Base-by-base conservation (phyloP, 2,888 invertebrate species). In the Willowsia nigromaculata region DNA sequence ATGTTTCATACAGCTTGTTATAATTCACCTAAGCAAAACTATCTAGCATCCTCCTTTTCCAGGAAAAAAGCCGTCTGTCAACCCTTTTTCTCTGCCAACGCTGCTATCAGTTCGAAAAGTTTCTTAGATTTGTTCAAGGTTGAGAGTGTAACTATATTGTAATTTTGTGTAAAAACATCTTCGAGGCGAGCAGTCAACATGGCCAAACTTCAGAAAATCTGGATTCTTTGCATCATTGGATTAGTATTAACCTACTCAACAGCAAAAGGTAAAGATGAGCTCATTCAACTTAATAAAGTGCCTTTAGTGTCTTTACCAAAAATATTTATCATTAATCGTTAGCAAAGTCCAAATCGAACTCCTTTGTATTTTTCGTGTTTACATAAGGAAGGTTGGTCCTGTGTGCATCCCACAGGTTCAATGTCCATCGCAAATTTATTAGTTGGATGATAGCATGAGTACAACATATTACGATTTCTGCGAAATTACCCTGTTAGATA, bases 211-310 rank as follows among this genome's bases (percentile, higher is more conserved):
- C 87, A 87, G 88, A 90, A 88, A 76, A 47, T 88, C 22, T 90
- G 90, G 90, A 90, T 90, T 76, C 68, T 90, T 47, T 90, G 85
- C 53, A 40, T 90, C 50, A 65, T 90, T 68, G 90, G 90, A 90
- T 85, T 90, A 76, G 65, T 90, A 25, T 50, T 90, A 18, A 71
- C 84, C 27, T 62, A 40, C 30, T 88, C 90, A 68, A 56, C 90
- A 68, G 80, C 76, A 80, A 90, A 90, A 90, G 90, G 90, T 90
- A 90, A 87, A 84, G 37, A 22, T 53, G 25, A 56, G 30, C 15
- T 30, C 6, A 18, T 62, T 76, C 13, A 65, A n/a, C 30, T 30
- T 3, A 13, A 33, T 15, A 2, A 25, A 18, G 40, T 71, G 71
- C 0, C n/a, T 18, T 40, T 18, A 71, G 22, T 15, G 33, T 37